These are phyloP conservation scores for Melipona beecheii DNA, from an alignment of 2,888 invertebrate genomes.

Conservation along the genomic window DNA sequence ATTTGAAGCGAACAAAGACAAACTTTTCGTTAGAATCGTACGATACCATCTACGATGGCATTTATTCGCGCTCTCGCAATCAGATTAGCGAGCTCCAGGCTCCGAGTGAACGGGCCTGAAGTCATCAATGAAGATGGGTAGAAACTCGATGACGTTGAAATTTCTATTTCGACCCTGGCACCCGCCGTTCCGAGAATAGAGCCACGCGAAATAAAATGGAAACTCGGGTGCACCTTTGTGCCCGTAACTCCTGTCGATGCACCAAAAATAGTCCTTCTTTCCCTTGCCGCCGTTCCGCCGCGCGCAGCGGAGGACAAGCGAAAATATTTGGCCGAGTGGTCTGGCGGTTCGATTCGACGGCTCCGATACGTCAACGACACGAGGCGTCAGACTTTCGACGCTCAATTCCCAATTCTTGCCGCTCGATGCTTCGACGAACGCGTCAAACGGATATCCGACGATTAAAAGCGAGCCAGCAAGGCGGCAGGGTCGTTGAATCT, in stretches of 20 bases:
- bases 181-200: slow-evolving; percentile 70
- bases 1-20: too few relatives aligned
- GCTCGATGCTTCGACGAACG: slow-evolving; percentile 42
- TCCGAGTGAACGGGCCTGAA: slow-evolving; percentile 60
- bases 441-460: slow-evolving; percentile 39
- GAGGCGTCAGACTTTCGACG: slow-evolving; percentile 22
- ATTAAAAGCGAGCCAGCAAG: slow-evolving; percentile 16
- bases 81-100: slow-evolving; percentile 46
- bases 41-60: slow-evolving; percentile 26
- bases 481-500: slow-evolving; percentile 31
- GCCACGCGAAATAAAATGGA: slow-evolving; percentile 70
- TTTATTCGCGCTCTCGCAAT: slow-evolving; percentile 25
- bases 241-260: slow-evolving; percentile 63
- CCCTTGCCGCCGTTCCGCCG: slow-evolving; percentile 16
- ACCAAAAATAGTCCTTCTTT: slow-evolving; percentile 63
- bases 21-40: too few relatives aligned
- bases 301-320: slow-evolving; percentile 6
- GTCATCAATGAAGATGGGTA: slow-evolving; percentile 74
- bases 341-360: slow-evolving; percentile 42
- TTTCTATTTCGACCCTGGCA: slow-evolving; percentile 72
- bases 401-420: slow-evolving; percentile 39
- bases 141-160: slow-evolving; percentile 69
- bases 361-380: slow-evolving; percentile 28
- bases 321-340: slow-evolving; percentile 42
- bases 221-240: slow-evolving; percentile 68